phyloP scores from a whole-genome alignment of 2,113 vertebrate species.

The Scomber scombrus region DNA sequence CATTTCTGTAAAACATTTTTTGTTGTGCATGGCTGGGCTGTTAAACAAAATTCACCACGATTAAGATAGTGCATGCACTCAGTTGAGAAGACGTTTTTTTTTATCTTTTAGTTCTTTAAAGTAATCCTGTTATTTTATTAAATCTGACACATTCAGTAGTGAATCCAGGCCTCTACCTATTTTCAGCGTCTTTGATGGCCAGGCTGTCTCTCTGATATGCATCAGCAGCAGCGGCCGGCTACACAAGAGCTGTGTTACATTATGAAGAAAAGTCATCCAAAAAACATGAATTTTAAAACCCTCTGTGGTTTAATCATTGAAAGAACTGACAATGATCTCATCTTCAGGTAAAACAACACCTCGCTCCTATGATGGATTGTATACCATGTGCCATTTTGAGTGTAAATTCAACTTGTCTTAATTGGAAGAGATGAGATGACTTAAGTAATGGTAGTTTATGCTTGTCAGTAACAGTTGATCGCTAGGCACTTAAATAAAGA shows the following conservation, averaged over 20 bases:
- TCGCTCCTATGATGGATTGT: not conserved
- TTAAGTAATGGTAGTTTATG: slow-evolving; percentile 35
- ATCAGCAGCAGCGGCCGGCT: slow-evolving; percentile 57
- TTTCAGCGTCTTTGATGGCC: slow-evolving; percentile 61
- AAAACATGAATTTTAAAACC: slow-evolving; percentile 22
- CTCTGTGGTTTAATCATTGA: slow-evolving; percentile 6
- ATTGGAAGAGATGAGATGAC: slow-evolving; percentile 40
- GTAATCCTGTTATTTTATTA: slow-evolving; percentile 66
- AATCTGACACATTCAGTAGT: slow-evolving; percentile 72
- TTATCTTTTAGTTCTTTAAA: slow-evolving; percentile 38
- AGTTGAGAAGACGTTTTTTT: slow-evolving; percentile 32
- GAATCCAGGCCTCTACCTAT: slow-evolving; percentile 73
- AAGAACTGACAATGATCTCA: not conserved
- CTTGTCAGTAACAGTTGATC: slow-evolving; percentile 43
- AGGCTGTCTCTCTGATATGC: slow-evolving; percentile 68
- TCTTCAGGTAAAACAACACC: not conserved
- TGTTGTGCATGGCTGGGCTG: slow-evolving; percentile 11
- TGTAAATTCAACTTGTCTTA: slow-evolving; percentile 32
- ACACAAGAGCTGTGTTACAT: slow-evolving; percentile 32
- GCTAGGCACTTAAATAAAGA: slow-evolving; percentile 82
- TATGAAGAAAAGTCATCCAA: slow-evolving; percentile 26
- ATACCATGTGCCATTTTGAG: not conserved
- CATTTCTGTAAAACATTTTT: not conserved
- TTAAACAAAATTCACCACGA: slow-evolving; percentile 21
- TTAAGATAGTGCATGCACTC: slow-evolving; percentile 12